These are phyloP conservation scores for Tetramorium bicarinatum DNA, from an alignment of 2,888 invertebrate genomes.

Conservation along the genomic window DNA sequence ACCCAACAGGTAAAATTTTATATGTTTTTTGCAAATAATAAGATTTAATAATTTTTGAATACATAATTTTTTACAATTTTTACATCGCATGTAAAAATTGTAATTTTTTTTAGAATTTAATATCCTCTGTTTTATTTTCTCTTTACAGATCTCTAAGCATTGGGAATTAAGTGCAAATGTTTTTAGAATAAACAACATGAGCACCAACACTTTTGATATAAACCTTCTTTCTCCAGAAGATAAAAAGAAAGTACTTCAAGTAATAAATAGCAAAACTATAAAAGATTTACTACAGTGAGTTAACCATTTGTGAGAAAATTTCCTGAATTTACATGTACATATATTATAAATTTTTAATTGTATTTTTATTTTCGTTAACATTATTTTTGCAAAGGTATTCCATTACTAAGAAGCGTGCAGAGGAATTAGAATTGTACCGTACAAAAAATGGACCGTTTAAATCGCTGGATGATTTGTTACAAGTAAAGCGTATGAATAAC, in stretches of 20 bases:
- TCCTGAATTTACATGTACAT: background rate
- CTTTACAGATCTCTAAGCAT: conserved; percentile 7
- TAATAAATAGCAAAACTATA: conserved; percentile 33
- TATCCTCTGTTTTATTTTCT: background rate
- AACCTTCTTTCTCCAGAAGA: background rate
- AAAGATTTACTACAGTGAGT: conserved; percentile 39
- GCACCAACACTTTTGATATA: background rate
- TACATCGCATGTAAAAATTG: background rate
- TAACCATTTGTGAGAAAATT: conserved; percentile 1
- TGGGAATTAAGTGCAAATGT: background rate
- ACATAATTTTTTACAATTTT: background rate
- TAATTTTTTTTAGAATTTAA: background rate
- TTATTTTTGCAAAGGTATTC: conserved; percentile 40
- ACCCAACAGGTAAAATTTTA: conserved; percentile 28
- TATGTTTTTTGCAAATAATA: background rate
- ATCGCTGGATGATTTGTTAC: conserved; percentile 46
- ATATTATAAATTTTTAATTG: background rate
- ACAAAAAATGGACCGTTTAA: conserved; percentile 25
- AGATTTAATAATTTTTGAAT: conserved; percentile 20
- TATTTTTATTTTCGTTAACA: background rate
- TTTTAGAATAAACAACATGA: background rate
- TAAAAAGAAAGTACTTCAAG: conserved; percentile 31
- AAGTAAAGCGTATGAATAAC: background rate
- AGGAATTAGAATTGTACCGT: conserved; percentile 33
- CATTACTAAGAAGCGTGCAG: background rate